Evolutionary conservation across 2,113 vertebrate species (phyloP), one percentile per base, ranked within the genome.

Genomic region (Ailurus styani): DNA sequence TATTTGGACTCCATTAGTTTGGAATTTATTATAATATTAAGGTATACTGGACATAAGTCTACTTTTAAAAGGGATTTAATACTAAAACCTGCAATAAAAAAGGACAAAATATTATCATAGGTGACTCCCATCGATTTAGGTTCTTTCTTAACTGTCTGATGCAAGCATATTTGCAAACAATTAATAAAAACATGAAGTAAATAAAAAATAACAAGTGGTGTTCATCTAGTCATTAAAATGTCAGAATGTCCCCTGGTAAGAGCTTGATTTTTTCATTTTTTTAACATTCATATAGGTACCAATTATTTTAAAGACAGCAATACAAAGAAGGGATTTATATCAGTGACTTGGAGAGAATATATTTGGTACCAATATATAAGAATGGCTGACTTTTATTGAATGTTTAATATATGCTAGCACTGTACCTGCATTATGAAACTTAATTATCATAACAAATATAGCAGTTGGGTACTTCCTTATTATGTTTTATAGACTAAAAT

Each of bases 401-500:
- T 42, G 57, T 6, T 93, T 86, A 60, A 60, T 90, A 93, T 92
- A 29, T 72, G 40, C 27, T 64, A 94, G 34, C 62, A 73, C 47
- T 75, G 1, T 37, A 66, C 6, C 31, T 86, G n/a, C 20, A 75
- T 83, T 52, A 83, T 55, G 15, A 45, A 57, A 89, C 96, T 85
- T 42, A 94, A 45, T 94, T 79, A 95, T 78, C 9, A 78, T 13
- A 77, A 68, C 54, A 91, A 79, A 82, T 34, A 13, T 3, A 88
- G 17, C n/a, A 78, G 21, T 37, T 91, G 18, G 45, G 1, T 20
- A 77, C 18, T 54, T 64, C 42, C 8, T 86, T 90, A 90, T 75
- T 72, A 93, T 77, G 34, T 81, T 94, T 95, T 83, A 75, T 81
- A 77, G 34, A 68, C 66, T 87, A 91, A 83, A 15, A 95, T 64